Evolutionary conservation across 2,888 invertebrate species (phyloP).

Genomic region (Glyphotaelius pellucidus): DNA sequence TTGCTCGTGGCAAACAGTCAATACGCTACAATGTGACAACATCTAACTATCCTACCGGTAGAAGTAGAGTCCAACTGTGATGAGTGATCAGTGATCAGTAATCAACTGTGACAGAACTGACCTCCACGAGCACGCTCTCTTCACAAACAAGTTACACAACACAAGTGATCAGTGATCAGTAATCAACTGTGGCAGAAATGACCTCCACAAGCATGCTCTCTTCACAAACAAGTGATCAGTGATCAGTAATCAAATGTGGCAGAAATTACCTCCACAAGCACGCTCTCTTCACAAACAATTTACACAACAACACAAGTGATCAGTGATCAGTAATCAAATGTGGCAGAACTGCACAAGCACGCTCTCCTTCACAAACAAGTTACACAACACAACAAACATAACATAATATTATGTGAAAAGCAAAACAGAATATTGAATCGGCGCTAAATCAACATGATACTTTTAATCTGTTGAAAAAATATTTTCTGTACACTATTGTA

Average conservation of each 20-base stretch:
- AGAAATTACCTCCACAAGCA: not conserved
- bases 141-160: no score
- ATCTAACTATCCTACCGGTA: constrained; percentile 21
- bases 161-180: not conserved
- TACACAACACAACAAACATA: not conserved
- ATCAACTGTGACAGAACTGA: not conserved
- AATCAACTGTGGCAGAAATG: not conserved
- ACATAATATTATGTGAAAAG: constrained; percentile 9
- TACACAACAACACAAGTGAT: not conserved
- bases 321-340: no score
- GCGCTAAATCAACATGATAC: constrained; percentile 27
- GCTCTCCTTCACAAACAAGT: constrained; percentile 27
- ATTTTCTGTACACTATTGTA: constrained; percentile 53
- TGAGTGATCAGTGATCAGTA: not conserved
- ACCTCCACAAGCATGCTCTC: not conserved
- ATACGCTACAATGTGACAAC: constrained; percentile 15
- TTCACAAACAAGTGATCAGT: not conserved
- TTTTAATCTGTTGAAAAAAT: constrained; percentile 46
- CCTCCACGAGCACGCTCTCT: no score
- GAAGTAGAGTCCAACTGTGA: constrained; percentile 33
- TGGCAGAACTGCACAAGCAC: not conserved
- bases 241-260: not conserved
- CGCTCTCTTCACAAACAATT: no score
- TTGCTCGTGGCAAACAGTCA: not conserved
- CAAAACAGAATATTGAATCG: constrained; percentile 14